phyloP scores from a whole-genome alignment of 1,140 invertebrate genomes.

The Papilio polyxenes region DNA sequence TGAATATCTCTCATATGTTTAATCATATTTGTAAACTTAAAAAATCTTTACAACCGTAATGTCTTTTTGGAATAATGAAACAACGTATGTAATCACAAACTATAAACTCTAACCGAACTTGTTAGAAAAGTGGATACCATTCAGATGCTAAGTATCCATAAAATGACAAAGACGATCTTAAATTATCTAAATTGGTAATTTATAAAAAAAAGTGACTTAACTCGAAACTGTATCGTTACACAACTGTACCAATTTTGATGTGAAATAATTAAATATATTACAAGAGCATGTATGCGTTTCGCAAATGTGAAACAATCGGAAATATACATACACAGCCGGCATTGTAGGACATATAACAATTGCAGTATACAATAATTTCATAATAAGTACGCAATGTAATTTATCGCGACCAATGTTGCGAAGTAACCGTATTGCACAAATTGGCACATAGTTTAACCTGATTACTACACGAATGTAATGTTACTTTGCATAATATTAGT shows the following conservation, averaged over 20 bases:
- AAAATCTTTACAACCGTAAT: too few species aligned
- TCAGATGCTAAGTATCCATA: too few species aligned
- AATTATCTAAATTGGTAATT: too few species aligned
- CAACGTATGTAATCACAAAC: too few species aligned
- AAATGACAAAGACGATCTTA: too few species aligned
- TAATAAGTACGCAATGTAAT: slow-evolving; percentile 28
- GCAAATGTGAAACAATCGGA: slow-evolving; percentile 11
- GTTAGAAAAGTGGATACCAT: too few species aligned
- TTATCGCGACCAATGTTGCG: slow-evolving; percentile 38
- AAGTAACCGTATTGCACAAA: slow-evolving; percentile 32
- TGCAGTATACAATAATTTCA: slow-evolving; percentile 31
- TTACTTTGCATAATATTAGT: slow-evolving; percentile 37
- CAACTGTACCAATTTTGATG: neutral
- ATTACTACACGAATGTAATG: slow-evolving; percentile 34
- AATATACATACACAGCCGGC: neutral
- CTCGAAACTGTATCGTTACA: too few species aligned
- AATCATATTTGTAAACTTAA: too few species aligned
- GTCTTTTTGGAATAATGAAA: too few species aligned
- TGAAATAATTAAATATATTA: neutral
- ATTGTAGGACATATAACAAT: slow-evolving; percentile 28
- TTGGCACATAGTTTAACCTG: slow-evolving; percentile 38
- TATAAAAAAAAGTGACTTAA: too few species aligned
- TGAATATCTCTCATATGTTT: too few species aligned
- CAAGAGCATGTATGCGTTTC: neutral
- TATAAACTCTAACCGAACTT: too few species aligned